A percentile compares a stretch with the other conserved stretches of the same genome.
phyloP scores from a whole-genome alignment of 2,888 invertebrate species.

The Orchestes rusci region DNA sequence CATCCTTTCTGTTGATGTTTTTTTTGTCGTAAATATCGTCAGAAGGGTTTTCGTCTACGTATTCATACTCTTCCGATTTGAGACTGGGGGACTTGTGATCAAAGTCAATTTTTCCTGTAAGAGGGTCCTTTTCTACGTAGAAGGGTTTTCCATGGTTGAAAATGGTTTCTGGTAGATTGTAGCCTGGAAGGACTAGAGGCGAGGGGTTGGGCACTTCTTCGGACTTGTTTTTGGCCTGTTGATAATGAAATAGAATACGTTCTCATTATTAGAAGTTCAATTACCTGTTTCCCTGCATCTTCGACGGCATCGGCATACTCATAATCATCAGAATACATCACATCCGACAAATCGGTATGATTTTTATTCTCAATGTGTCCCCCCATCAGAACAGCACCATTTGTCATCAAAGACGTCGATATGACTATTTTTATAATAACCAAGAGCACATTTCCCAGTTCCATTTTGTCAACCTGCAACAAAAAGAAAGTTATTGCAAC shows the following conservation, averaged over 20 bases:
- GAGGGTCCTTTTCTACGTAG: slow-evolving; percentile 60
- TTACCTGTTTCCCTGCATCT: too few species aligned
- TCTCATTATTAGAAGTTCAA: too few species aligned
- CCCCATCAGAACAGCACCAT: slow-evolving; percentile 37
- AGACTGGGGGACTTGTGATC: slow-evolving; percentile 47
- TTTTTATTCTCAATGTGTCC: slow-evolving; percentile 35
- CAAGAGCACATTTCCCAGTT: slow-evolving; percentile 38
- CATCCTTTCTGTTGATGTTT: slow-evolving; percentile 45
- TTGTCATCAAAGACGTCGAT: slow-evolving; percentile 36
- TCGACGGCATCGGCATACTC: background rate
- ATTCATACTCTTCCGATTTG: slow-evolving; percentile 36
- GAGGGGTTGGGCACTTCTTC: slow-evolving; percentile 43
- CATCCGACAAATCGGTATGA: slow-evolving; percentile 15
- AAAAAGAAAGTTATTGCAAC: background rate
- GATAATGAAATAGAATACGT: too few species aligned
- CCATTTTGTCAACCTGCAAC: slow-evolving; percentile 30
- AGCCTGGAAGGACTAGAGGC: slow-evolving; percentile 41
- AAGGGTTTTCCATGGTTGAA: slow-evolving; percentile 66
- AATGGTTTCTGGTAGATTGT: slow-evolving; percentile 49
- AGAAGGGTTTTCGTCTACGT: slow-evolving; percentile 28
- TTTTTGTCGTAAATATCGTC: slow-evolving; percentile 39
- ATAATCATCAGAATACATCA: background rate
- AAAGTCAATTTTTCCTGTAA: slow-evolving; percentile 60
- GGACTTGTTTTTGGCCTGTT: slow-evolving; percentile 12
- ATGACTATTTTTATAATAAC: slow-evolving; percentile 41